A percentile compares a stretch with the other conserved stretches of the same genome.
Evolutionary conservation across 2,888 invertebrate genomes (phyloP).

Genomic region (Eueremaeus valkanovi): DNA sequence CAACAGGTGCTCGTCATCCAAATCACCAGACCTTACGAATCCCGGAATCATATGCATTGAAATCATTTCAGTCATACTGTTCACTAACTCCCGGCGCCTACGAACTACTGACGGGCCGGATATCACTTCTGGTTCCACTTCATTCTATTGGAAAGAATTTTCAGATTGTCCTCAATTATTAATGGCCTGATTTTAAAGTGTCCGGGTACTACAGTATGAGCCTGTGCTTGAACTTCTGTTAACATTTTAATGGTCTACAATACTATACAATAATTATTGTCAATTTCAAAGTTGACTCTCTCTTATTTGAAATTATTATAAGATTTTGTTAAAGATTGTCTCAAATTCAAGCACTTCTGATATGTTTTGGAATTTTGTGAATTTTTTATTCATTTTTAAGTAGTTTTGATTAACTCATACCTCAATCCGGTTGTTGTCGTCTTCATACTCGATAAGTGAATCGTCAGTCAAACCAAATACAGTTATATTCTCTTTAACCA

Average conservation of each 20-base stretch:
- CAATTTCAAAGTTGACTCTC: not conserved
- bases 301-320: too few species aligned
- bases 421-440: conserved; percentile 41
- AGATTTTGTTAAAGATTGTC: too few species aligned
- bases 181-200: too few species aligned
- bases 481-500: conserved; percentile 51
- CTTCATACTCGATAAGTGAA: conserved; percentile 52
- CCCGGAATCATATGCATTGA: conserved; percentile 61
- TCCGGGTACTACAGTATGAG: too few species aligned
- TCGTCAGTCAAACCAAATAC: conserved; percentile 56
- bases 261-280: not conserved
- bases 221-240: too few species aligned
- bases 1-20: conserved; percentile 56
- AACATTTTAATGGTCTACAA: too few species aligned
- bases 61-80: conserved; percentile 49
- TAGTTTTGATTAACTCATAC: too few species aligned
- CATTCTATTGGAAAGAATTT: too few species aligned
- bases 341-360: too few species aligned
- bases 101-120: conserved; percentile 18
- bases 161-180: too few species aligned
- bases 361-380: too few species aligned
- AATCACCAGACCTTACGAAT: conserved; percentile 58
- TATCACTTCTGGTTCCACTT: not conserved
- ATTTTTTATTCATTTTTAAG: conserved; percentile 15
- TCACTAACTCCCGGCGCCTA: conserved; percentile 33